Base-by-base conservation (phyloP, 2,797 vertebrate genomes). In the Sparidentex hasta region DNA sequence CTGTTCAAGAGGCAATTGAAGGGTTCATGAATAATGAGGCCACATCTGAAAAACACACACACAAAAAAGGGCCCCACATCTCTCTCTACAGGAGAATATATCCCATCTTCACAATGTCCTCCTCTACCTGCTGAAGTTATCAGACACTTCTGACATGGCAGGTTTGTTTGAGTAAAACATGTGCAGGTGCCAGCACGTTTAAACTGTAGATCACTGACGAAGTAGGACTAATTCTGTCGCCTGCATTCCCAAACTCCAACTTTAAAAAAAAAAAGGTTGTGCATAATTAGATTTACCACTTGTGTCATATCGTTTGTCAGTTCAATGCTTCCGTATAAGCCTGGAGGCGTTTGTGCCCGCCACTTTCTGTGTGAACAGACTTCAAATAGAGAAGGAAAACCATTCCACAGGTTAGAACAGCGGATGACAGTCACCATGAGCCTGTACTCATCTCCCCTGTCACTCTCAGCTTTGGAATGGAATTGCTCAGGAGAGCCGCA, bases 21-120 rank as follows among this genome's bases (percentile, higher is more conserved):
- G 65, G 21, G 68, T 21, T 78, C 57, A 79, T 83, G 81, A 82
- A 89, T 79, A 87, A 76, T 76, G 47, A 81, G 65, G 71, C 51
- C 18, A 33, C n/a, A 65, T 58, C 27, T 55, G 20, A 74, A 67
- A 58, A 77, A 72, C 69, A 54, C 27, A 27, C 27, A 27, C 27
- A 47, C n/a, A n/a, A n/a, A n/a, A 8, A 18, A 56, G 33, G 11
- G 47, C 47, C 43, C 38, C 29, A 44, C 4, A 62, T 61, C 17
- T 18, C 21, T 11, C 16, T 48, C 1, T 57, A 38, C 3, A 44
- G 9, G 25, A 25, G 52, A 68, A 25, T 17, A 54, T 11, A 4
- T 23, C 25, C 0, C 11, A 29, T 25, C 25, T 16, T 66, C 3
- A 20, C 8, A 5, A 44, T 4, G 1, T n/a, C 33, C 25, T 17